Percentiles rank a stretch among this genome's conserved stretches.
These are phyloP conservation scores for Orthosia cruda DNA, from an alignment of 2,888 invertebrate genomes.

Conservation along the genomic window DNA sequence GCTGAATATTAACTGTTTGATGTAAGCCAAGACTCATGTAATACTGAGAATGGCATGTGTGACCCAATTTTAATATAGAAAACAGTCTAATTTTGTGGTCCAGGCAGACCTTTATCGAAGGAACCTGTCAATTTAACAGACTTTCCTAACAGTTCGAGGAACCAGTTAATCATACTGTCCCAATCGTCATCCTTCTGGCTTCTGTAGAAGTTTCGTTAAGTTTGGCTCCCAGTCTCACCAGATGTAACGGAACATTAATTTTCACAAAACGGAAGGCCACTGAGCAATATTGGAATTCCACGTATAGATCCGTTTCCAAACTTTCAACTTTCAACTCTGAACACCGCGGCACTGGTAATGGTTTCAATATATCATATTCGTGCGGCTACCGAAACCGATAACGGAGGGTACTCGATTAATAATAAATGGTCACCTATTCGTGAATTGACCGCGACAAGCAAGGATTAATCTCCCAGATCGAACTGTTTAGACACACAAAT, in stretches of 20 bases:
- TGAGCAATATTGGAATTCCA: conserved; percentile 1
- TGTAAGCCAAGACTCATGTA: too few species aligned
- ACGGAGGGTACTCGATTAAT: too few species aligned
- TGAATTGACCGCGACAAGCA: background rate
- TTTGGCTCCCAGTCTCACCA: background rate
- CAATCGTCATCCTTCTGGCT: background rate
- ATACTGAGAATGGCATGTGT: background rate
- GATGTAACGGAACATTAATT: conserved; percentile 12
- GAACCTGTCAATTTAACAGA: background rate
- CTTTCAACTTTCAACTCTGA: background rate
- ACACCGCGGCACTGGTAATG: background rate
- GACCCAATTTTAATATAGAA: background rate
- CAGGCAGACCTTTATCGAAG: background rate
- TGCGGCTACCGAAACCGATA: too few species aligned
- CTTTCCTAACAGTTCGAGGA: too few species aligned
- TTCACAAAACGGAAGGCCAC: background rate
- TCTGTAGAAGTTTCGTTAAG: too few species aligned
- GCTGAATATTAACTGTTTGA: background rate
- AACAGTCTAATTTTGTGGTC: too few species aligned
- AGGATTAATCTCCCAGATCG: too few species aligned
- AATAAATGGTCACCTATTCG: background rate
- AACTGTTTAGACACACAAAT: too few species aligned
- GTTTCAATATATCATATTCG: conserved; percentile 11
- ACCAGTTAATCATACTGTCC: background rate
- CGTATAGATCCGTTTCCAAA: background rate